Evolutionary conservation across 1,140 invertebrate genomes (phyloP), one percentile per base, ranked within the genome.

Genomic region (Lepidostoma basale): DNA sequence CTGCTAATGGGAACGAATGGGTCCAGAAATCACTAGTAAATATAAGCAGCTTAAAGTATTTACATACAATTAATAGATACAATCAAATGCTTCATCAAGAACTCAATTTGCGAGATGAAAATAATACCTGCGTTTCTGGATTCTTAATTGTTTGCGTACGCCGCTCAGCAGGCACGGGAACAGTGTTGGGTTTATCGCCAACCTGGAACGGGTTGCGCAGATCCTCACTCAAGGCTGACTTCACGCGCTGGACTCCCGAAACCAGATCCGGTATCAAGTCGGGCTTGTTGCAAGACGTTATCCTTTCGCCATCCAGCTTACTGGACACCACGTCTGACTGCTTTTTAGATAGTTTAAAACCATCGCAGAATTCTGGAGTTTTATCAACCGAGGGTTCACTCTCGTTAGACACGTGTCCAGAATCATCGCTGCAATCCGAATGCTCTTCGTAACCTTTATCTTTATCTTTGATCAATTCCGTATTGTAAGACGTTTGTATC

Each of bases 321-420:
- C 47, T 1, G 20, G 30, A 59, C 12, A 39, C 8, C 10, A n/a
- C n/a, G n/a, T 59, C 36, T 1, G 56, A 22, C 40, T 42, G 20
- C 26, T 44, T 60, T 36, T 36, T n/a, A 36, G 6, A 6, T 6
- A 8, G 6, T 36, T 8, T 36, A 8, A 36, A 6, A 8, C n/a
- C 33, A 2, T 14, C 28, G 73, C 14, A 72, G 71, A 39, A 81
- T 79, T 73, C 78, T 76, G 72, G 79, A 77, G 66, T 20, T 16
- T 14, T 42, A 6, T 60, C 56, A 10, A 42, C 3, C 8, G 83
- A 81, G 0, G 79, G 78, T 16, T 88, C 86, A 72, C 85, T 85
- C 73, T 89, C 89, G 73, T 90, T 91, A 40, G 89, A 91, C 60
- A 90, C 90, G 78, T 92, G 89, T 44, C 90, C 90, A 22, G 89